Conservation (phyloP, 2,888 invertebrate genomes). For the Sinodicranocentrus sp. region DNA sequence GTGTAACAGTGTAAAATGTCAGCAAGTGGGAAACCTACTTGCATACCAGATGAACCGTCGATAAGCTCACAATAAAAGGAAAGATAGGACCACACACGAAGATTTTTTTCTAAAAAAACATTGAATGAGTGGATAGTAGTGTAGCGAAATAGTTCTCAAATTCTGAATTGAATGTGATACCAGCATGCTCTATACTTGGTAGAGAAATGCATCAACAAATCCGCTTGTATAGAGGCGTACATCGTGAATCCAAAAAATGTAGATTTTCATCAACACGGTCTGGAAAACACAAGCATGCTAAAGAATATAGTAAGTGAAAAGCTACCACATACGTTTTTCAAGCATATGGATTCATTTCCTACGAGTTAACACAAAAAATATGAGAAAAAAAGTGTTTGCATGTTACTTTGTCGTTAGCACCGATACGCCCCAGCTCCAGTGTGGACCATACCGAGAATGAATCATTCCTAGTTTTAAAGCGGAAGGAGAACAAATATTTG, state of each 20-base stretch:
- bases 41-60: constrained; percentile 56
- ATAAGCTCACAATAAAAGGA: constrained; percentile 10
- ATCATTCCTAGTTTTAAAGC: neutral
- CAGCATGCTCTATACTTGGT: no score
- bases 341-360: constrained; percentile 51
- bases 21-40: constrained; percentile 50
- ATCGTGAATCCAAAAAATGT: no score
- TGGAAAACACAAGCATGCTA: neutral
- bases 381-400: neutral
- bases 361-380: constrained; percentile 42
- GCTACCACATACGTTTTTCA: constrained; percentile 23
- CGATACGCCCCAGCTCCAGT: neutral
- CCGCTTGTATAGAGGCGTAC: no score
- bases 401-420: neutral
- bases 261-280: constrained; percentile 14
- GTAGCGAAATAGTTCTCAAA: no score
- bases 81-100: no score
- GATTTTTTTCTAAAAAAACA: constrained; percentile 37
- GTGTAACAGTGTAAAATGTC: constrained; percentile 38
- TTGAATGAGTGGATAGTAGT: no score
- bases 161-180: no score
- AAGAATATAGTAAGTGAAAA: constrained; percentile 52
- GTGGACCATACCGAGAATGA: constrained; percentile 8
- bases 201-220: no score
- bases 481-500: constrained; percentile 12